Evolutionary conservation across 2,888 invertebrate species (phyloP), one percentile per base, ranked within the genome.

Genomic region (Lithophane leautieri): DNA sequence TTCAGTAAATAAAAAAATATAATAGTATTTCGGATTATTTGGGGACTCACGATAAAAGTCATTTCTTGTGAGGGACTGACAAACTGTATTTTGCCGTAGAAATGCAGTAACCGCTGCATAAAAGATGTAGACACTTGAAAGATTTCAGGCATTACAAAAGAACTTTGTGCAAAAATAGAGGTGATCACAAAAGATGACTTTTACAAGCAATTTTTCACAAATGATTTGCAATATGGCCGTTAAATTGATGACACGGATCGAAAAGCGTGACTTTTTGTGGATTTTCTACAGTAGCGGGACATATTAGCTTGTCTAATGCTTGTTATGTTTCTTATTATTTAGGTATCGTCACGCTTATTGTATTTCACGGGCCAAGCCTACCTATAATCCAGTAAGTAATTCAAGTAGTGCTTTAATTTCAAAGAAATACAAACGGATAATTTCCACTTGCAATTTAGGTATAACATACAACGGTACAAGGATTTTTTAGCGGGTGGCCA

Each of bases 171-270:
- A 69, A 56, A 47, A 62, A 50, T 50, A 12, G 50, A 34, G 4
- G 2, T 14, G 19, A n/a, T 25, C n/a, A 52, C 66, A 70, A 70
- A 56, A 73, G 44, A 42, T 28, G 34, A 54, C 7, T 34, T 63
- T 69, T 28, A 68, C 22, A 19, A 65, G 50, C 52, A 47, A 62
- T 61, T 69, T 40, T 70, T 61, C 34, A 65, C 65, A 69, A 78
- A 70, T 34, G 52, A 62, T 70, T 78, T 9, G 66, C 66, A 67
- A 12, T 58, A 70, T 66, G 28, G 47, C 34, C 71, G 68, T 61
- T 60, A 70, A 86, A 86, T 84, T 44, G 68, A 83, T 80, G 54
- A 75, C n/a, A 76, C 50, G 81, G 75, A 66, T 54, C 71, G 9
- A 67, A 47, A 47, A 44, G 62, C 77, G 69, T 71, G 73, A 77